phyloP scores from a whole-genome alignment of 2,888 invertebrate species.

The Catocala fraxini region DNA sequence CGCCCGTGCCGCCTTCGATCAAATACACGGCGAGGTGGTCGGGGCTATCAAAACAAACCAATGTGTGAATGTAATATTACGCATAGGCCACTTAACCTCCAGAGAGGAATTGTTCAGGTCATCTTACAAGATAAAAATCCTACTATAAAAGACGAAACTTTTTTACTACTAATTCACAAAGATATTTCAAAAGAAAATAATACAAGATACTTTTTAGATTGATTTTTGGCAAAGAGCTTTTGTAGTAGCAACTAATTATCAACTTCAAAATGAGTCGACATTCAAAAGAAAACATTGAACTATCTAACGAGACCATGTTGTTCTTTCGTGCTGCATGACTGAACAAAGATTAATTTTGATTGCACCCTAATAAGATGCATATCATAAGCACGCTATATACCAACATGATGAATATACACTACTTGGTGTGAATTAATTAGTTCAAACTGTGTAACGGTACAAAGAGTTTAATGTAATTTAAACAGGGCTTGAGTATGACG shows the following conservation, averaged over 20 bases:
- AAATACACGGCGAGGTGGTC: constrained; percentile 48
- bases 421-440: constrained; percentile 42
- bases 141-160: constrained; percentile 15
- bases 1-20: constrained; percentile 39
- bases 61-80: constrained; percentile 39
- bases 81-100: constrained; percentile 31
- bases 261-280: constrained; percentile 17
- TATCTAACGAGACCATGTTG: constrained; percentile 24
- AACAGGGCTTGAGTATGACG: background rate
- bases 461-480: background rate
- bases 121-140: constrained; percentile 31
- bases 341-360: constrained; percentile 24
- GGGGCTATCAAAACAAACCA: constrained; percentile 52
- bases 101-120: constrained; percentile 25
- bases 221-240: constrained; percentile 32
- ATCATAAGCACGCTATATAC: constrained; percentile 32
- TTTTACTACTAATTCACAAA: constrained; percentile 22
- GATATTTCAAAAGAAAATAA: constrained; percentile 27
- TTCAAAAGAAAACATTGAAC: constrained; percentile 14
- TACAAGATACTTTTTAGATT: constrained; percentile 34
- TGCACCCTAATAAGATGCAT: constrained; percentile 23
- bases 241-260: constrained; percentile 31
- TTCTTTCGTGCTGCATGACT: constrained; percentile 13
- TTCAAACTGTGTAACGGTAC: constrained; percentile 34
- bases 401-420: constrained; percentile 28